phyloP scores from a whole-genome alignment of 2,797 vertebrate species.

The Onychomys arenicola region DNA sequence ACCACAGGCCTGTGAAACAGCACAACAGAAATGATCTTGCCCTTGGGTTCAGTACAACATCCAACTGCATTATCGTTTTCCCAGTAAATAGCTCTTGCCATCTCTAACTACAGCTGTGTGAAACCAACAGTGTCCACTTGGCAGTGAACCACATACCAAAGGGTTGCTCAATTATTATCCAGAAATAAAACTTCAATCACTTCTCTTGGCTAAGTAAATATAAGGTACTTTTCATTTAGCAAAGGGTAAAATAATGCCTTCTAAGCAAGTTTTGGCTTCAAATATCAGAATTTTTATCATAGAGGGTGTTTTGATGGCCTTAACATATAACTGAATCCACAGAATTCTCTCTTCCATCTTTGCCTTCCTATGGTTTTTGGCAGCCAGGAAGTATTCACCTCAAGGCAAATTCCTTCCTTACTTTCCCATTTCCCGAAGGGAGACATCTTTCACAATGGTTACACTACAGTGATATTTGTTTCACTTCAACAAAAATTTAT shows the following conservation, averaged over 20 bases:
- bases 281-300: slow-evolving; percentile 4
- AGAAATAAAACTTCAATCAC: slow-evolving; percentile 76
- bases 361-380: slow-evolving; percentile 46
- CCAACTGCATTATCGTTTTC: slow-evolving; percentile 74
- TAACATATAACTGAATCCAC: neutral
- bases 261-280: slow-evolving; percentile 41
- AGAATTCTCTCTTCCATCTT: neutral
- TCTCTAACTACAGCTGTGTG: slow-evolving; percentile 73
- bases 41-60: slow-evolving; percentile 71
- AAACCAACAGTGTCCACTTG: slow-evolving; percentile 70
- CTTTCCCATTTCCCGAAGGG: slow-evolving; percentile 65
- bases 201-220: slow-evolving; percentile 52
- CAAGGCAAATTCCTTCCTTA: slow-evolving; percentile 63
- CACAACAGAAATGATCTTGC: slow-evolving; percentile 66
- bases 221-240: slow-evolving; percentile 65
- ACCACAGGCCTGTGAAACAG: neutral
- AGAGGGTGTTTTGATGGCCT: neutral
- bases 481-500: slow-evolving; percentile 72
- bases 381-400: slow-evolving; percentile 46
- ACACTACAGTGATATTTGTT: slow-evolving; percentile 65
- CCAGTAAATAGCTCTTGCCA: slow-evolving; percentile 64
- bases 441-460: slow-evolving; percentile 72
- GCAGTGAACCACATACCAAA: slow-evolving; percentile 73
- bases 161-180: slow-evolving; percentile 74
- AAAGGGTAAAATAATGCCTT: slow-evolving; percentile 51